Base-by-base conservation (phyloP, 2,113 vertebrate genomes). In the Melanocharis versteri region DNA sequence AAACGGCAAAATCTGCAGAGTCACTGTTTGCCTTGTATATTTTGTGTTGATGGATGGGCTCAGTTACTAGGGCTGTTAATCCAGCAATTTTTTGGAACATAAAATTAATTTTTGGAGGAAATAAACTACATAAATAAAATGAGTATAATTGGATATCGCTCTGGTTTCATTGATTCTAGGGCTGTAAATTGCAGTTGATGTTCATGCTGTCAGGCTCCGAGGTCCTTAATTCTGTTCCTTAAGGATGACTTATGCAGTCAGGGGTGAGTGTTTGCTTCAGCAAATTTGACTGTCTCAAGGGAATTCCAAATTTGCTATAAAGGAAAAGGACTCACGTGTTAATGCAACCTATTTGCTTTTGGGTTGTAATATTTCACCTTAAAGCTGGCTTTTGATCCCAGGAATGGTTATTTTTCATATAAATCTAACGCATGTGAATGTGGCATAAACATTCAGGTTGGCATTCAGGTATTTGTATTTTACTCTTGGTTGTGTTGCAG, bases 181-280 rank as follows among this genome's bases (percentile, higher is more conserved):
- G 54, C 51, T 89, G 35, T 97, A 97, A 97, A 97, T 95, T 92
- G 79, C 40, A 68, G 30, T 92, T 86, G 83, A 65, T 9, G 26
- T 90, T 95, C 15, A 10, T 1, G 4, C 72, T 94, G 89, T 95
- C 81, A 39, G 87, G 82, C 75, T 97, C 44, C 0, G 33, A 89
- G 47, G 83, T 65, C 84, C 93, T 96, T 96, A 92, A 94, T 95
- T 96, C 90, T 95, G 39, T 58, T 90, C 83, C 86, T 90, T 92
- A 62, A 83, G 64, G 83, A 75, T 90, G 70, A 95, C 96, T 95
- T 91, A 89, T 85, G 87, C 83, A 82, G 60, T 58, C 51, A 89
- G 60, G 79, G 75, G 58, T 0, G 7, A 95, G 33, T 61, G 33
- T 75, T 94, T 84, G 48, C 68, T 85, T 94, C 61, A 53, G 58